Evolutionary conservation across 2,888 invertebrate species (phyloP), one percentile per base, ranked within the genome.

Genomic region (Zaprionus lineosus): DNA sequence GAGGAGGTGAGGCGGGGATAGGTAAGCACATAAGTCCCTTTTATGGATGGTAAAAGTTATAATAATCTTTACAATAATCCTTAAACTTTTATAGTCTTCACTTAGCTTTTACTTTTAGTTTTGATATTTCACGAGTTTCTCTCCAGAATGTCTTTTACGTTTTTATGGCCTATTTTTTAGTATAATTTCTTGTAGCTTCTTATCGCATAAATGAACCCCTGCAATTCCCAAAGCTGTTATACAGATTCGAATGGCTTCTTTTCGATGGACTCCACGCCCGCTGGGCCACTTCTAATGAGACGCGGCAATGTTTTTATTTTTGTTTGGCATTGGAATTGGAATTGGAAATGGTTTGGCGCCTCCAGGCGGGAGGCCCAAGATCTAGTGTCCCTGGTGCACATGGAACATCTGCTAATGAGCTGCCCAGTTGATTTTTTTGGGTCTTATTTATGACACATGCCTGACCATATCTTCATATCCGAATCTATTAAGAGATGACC

Each of bases 401-500:
- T 24, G 8, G 24, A 2, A 8, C 4, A 8, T 39, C 26, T 39
- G 60, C 73, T 78, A 78, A 78, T 78, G 78, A 78, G 79, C 53
- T 41, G 66, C 57, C 53, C 58, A 52, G 73, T 65, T 67, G 50
- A 52, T 57, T 74, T n/a, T n/a, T n/a, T 53, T 43, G 58, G 55
- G 24, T 46, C 67, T 76, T 70, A 79, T 73, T 83, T 79, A 78
- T 76, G 74, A 26, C 67, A 67, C 39, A 50, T 53, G 47, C 18
- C 7, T 57, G 62, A 28, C 48, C 56, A 71, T 78, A 74, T 82
- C 56, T 74, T 78, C 78, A 79, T 78, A 72, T 78, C 60, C 75
- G 63, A 78, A 74, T 78, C 78, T 68, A 82, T 82, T 71, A 82
- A 74, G 63, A 31, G 74, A 56, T 67, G 55, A n/a, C 48, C 40